Percentiles rank a stretch among this genome's conserved stretches.
Conservation (phyloP, 2,888 invertebrate genomes). For the Ormyrus pomaceus region DNA sequence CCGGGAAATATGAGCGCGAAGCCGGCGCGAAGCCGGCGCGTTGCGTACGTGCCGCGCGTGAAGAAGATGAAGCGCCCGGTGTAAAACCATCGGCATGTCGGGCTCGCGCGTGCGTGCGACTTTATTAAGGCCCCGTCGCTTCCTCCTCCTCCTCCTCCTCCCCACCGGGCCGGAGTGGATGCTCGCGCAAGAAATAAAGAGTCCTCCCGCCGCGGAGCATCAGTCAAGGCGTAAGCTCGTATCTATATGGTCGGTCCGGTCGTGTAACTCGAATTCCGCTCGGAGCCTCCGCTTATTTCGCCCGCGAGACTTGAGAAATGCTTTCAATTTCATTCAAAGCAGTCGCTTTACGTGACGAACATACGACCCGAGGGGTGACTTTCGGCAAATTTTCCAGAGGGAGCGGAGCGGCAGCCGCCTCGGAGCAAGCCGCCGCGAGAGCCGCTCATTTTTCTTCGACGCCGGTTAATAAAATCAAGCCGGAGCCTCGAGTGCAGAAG, state of each 20-base stretch:
- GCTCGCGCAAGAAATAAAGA: no score
- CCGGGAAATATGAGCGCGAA: not conserved
- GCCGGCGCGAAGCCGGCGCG: not conserved
- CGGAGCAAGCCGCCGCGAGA: constrained; percentile 6
- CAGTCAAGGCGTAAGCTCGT: constrained; percentile 57
- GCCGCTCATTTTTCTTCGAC: constrained; percentile 66
- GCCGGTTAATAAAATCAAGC: constrained; percentile 70
- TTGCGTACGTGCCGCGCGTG: not conserved
- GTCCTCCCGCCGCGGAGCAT: constrained; percentile 38
- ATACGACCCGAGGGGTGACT: constrained; percentile 64
- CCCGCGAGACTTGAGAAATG: constrained; percentile 68
- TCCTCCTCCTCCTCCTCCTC: not conserved
- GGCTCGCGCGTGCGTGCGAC: not conserved
- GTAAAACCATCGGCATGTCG: constrained; percentile 19
- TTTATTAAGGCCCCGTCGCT: constrained; percentile 29
- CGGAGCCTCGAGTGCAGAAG: not conserved
- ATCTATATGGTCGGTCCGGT: constrained; percentile 58
- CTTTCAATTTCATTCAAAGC: constrained; percentile 74
- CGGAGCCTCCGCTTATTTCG: constrained; percentile 31
- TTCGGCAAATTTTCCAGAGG: constrained; percentile 62
- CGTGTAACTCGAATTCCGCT: constrained; percentile 53
- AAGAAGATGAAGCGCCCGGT: constrained; percentile 4
- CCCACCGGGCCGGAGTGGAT: no score
- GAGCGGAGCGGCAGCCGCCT: no score
- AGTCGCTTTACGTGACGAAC: constrained; percentile 72